Base-by-base conservation (phyloP, 2,113 vertebrate genomes). In the Columba janthina region DNA sequence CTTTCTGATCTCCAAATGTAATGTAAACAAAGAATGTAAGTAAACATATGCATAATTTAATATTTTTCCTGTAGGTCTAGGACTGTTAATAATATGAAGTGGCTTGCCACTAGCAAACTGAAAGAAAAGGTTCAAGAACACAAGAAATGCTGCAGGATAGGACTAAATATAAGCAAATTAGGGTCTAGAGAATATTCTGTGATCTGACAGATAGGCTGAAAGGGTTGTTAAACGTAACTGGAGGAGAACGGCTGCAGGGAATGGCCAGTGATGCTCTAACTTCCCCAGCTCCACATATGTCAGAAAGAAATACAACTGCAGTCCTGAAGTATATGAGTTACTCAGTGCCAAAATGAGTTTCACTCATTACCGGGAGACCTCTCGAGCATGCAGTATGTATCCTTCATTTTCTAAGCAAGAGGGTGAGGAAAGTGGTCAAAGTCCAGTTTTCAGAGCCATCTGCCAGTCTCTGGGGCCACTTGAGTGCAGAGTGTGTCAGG, bases 31-130 rank as follows among this genome's bases (percentile, higher is more conserved):
- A 75, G 15, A 87, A 51, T 40, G 38, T 85, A 82, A 72, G 34
- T 90, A 83, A 94, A 70, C 26, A 62, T 87, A 69, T 61, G 31
- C n/a, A 85, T 93, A 93, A 93, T 93, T 85, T 75, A 90, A 6
- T 75, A 82, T 46, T 40, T 86, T 80, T 89, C 28, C 82, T 75
- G 21, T 24, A 67, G 57, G 53, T 17, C 31, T 83, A 1, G 86
- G 57, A 28, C 20, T 83, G 20, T 78, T 73, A 60, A 61, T 65
- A 56, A 60, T 54, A 36, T 34, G n/a, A 77, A 88, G 46, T 84
- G 24, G 18, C 50, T 87, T 61, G 50, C 58, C 85, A 36, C 48
- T 60, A 65, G 57, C 53, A 85, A 88, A 71, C 53, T 54, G 22
- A 75, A 91, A 84, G 5, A 50, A 80, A 77, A 91, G 22, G 25